phyloP scores from a whole-genome alignment of 2,797 vertebrate species.

The Choloepus didactylus region DNA sequence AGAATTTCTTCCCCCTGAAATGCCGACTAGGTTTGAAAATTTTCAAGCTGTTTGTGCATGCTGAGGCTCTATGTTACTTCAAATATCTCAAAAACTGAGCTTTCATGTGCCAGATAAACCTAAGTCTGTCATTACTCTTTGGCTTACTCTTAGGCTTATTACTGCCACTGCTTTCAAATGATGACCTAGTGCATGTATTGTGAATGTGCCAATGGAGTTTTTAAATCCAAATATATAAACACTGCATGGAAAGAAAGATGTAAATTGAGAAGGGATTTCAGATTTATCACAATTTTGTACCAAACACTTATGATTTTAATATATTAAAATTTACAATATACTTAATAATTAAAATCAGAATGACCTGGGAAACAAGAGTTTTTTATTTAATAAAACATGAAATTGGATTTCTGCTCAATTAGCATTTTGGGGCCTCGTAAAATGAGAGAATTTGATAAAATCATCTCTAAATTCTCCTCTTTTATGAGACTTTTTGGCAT shows the following conservation, averaged over 20 bases:
- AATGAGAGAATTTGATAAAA: conserved; percentile 1
- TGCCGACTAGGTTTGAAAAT: conserved; percentile 42
- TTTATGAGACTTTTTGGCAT: not conserved
- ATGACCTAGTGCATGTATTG: not conserved
- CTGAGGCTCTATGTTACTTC: conserved; percentile 20
- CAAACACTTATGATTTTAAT: conserved; percentile 43
- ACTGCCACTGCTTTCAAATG: not conserved
- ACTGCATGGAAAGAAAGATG: not conserved
- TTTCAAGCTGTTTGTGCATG: conserved; percentile 12
- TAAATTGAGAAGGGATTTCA: not conserved
- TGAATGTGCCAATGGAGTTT: not conserved
- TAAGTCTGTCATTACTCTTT: conserved; percentile 3
- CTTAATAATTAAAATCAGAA: conserved; percentile 51
- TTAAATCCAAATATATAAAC: not conserved
- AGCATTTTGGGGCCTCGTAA: not conserved
- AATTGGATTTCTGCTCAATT: not conserved
- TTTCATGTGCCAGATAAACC: not conserved
- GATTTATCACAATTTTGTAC: not conserved
- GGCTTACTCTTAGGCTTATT: conserved; percentile 27
- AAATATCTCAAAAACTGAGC: conserved; percentile 49
- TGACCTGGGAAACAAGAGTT: not conserved
- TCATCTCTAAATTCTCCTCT: not conserved
- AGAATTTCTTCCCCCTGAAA: conserved; percentile 68
- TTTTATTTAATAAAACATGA: conserved; percentile 49
- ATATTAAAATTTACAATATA: not conserved